A percentile compares a stretch with the other conserved stretches of the same genome.
phyloP scores from a whole-genome alignment of 1,140 invertebrate species.

The Hyles vespertilio region DNA sequence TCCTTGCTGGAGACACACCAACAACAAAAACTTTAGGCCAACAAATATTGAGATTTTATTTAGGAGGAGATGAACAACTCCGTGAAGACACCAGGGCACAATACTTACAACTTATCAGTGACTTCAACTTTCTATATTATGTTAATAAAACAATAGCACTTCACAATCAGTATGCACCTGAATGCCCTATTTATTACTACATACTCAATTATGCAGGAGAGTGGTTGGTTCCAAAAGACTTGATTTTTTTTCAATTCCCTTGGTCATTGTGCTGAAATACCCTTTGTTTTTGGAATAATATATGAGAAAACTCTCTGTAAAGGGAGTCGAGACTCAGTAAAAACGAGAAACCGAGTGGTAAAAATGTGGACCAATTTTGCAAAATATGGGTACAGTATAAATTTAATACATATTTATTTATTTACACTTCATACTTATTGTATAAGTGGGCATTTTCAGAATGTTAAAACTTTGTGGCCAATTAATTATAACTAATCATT shows the following conservation, averaged over 20 bases:
- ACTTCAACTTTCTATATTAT: slow-evolving; percentile 59
- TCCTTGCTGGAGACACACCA: slow-evolving; percentile 31
- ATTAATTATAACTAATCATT: not conserved
- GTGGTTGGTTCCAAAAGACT: slow-evolving; percentile 44
- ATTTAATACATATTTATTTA: not conserved
- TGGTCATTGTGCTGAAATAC: slow-evolving; percentile 48
- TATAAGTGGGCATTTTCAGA: not conserved
- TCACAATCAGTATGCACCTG: slow-evolving; percentile 39
- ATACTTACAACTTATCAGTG: slow-evolving; percentile 55
- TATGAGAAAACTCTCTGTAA: slow-evolving; percentile 24
- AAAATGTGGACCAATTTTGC: slow-evolving; percentile 72
- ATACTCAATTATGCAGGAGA: slow-evolving; percentile 54
- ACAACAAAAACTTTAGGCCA: slow-evolving; percentile 41
- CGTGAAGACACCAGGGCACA: slow-evolving; percentile 43
- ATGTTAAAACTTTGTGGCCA: too few relatives aligned
- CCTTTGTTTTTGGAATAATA: slow-evolving; percentile 48
- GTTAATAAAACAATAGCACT: slow-evolving; percentile 52
- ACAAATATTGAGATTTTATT: slow-evolving; percentile 54
- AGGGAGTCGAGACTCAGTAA: slow-evolving; percentile 52
- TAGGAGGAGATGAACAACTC: slow-evolving; percentile 34
- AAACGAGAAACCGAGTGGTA: slow-evolving; percentile 45
- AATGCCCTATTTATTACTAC: slow-evolving; percentile 57
- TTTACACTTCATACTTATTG: not conserved
- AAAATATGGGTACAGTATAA: slow-evolving; percentile 50
- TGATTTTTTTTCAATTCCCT: slow-evolving; percentile 41